phyloP scores from a whole-genome alignment of 1,140 invertebrate species.

The Neuroterus valhalla region DNA sequence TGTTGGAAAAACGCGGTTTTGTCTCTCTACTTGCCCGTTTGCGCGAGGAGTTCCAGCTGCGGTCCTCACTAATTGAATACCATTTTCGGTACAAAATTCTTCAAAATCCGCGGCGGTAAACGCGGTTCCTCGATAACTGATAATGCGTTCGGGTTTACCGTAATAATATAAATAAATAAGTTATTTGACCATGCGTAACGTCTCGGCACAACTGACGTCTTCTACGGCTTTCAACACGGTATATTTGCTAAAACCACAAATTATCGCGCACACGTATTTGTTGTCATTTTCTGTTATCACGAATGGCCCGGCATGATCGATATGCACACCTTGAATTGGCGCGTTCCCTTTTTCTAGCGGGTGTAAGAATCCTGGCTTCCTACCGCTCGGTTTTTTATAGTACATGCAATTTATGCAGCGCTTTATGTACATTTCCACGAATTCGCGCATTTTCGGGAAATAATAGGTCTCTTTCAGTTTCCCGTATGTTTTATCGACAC shows the following conservation, averaged over 20 bases:
- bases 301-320: too few relatives aligned
- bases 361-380: constrained; percentile 8
- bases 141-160: constrained; percentile 6
- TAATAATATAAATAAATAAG: constrained; percentile 18
- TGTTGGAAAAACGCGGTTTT: background rate
- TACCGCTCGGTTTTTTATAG: constrained; percentile 31
- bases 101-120: constrained; percentile 14
- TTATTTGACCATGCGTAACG: background rate
- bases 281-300: constrained; percentile 3
- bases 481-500: constrained; percentile 42
- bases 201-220: background rate
- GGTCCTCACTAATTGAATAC: background rate
- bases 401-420: constrained; percentile 51
- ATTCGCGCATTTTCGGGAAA: constrained; percentile 44
- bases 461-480: too few relatives aligned
- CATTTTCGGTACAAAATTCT: constrained; percentile 19
- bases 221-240: background rate
- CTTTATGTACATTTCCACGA: constrained; percentile 41
- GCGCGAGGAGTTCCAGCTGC: background rate
- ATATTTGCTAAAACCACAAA: constrained; percentile 7
- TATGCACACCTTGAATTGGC: background rate
- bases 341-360: background rate
- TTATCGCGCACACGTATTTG: background rate
- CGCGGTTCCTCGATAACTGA: constrained; percentile 15
- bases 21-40: background rate